Conservation (phyloP, 2,797 vertebrate genomes). For the Typhlichthys eigenmanni region DNA sequence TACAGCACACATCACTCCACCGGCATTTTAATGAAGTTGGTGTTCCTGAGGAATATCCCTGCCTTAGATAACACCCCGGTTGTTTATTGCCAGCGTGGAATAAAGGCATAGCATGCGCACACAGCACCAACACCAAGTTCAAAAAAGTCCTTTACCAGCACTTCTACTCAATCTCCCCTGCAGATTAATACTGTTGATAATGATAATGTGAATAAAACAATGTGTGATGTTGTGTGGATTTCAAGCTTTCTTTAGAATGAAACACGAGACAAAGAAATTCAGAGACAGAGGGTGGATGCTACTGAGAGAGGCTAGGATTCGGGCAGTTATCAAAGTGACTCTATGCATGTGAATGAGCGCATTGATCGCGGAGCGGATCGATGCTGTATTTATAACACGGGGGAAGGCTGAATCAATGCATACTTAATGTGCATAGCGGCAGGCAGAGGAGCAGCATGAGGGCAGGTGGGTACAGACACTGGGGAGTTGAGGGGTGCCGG, state of each 20-base stretch:
- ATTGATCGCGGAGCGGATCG: constrained; percentile 82
- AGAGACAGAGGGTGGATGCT: constrained; percentile 59
- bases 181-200: constrained; percentile 18
- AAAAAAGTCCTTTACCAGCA: constrained; percentile 18
- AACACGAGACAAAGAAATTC: constrained; percentile 27
- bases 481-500: constrained; percentile 39
- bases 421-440: constrained; percentile 80
- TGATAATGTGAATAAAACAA: constrained; percentile 46
- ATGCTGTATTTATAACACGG: constrained; percentile 85
- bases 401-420: constrained; percentile 79
- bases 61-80: not conserved
- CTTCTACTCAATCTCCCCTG: not conserved
- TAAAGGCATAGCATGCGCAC: not conserved
- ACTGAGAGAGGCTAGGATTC: constrained; percentile 81
- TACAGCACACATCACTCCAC: not conserved
- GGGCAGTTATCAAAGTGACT: constrained; percentile 84
- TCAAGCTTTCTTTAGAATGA: constrained; percentile 37
- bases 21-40: constrained; percentile 14
- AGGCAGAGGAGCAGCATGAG: constrained; percentile 62
- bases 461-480: constrained; percentile 30
- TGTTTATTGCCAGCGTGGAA: not conserved
- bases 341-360: constrained; percentile 91
- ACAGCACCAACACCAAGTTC: not conserved
- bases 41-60: constrained; percentile 1
- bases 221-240: constrained; percentile 37